Conservation (phyloP, 2,113 vertebrate species). For the Onychostruthus taczanowskii region DNA sequence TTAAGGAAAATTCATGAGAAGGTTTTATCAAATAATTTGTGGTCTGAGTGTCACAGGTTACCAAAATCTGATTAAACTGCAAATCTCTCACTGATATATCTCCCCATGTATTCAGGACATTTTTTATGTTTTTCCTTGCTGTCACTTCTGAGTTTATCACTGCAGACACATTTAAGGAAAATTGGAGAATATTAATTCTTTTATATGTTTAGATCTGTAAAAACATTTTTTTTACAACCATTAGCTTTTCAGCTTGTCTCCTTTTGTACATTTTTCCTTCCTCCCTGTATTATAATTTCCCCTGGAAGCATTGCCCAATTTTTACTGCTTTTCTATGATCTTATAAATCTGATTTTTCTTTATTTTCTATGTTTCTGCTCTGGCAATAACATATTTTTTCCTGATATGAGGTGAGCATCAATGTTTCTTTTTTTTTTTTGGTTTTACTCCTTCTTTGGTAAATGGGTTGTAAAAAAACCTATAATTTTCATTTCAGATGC, state of each 20-base stretch:
- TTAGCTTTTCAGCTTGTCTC: background rate
- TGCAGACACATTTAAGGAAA: background rate
- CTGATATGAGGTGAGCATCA: background rate
- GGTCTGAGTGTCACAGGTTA: background rate
- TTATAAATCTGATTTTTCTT: background rate
- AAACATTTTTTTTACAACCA: background rate
- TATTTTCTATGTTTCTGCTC: background rate
- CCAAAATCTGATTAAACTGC: background rate
- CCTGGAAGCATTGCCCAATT: background rate
- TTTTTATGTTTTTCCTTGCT: background rate
- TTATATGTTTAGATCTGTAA: background rate
- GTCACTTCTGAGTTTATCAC: background rate
- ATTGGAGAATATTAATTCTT: background rate
- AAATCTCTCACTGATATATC: background rate
- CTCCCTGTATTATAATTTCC: background rate
- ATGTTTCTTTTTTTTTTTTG: background rate
- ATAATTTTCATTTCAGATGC: constrained; percentile 15
- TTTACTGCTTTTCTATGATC: background rate
- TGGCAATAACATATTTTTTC: background rate
- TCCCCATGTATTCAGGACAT: background rate
- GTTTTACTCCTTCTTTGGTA: background rate
- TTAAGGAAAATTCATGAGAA: background rate
- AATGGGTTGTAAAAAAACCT: constrained; percentile 7
- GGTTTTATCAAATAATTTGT: background rate
- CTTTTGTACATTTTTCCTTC: background rate